phyloP scores from a whole-genome alignment of 2,888 invertebrate genomes.

The Blastobasis lacticolella region DNA sequence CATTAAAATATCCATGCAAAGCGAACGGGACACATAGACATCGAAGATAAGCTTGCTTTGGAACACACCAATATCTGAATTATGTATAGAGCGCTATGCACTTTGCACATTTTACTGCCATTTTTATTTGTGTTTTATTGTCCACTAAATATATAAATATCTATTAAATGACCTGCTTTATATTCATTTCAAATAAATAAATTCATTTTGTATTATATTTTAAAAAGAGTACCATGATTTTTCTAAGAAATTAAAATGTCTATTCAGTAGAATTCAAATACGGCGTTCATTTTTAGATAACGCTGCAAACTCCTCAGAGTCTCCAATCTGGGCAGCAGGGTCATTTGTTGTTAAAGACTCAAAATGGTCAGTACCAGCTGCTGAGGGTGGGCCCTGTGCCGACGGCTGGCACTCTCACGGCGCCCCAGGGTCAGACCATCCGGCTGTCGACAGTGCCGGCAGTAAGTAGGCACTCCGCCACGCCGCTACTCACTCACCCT shows the following conservation, averaged over 20 bases:
- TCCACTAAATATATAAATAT: constrained; percentile 23
- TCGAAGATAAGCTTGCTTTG: too few species aligned
- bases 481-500: constrained; percentile 23
- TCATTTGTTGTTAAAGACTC: constrained; percentile 93
- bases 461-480: constrained; percentile 82
- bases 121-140: constrained; percentile 11
- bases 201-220: constrained; percentile 12
- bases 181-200: constrained; percentile 24
- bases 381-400: constrained; percentile 90
- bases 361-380: constrained; percentile 96
- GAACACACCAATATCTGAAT: too few species aligned
- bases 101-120: constrained; percentile 19
- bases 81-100: background rate
- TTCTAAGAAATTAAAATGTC: background rate
- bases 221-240: background rate
- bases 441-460: constrained; percentile 91
- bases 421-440: constrained; percentile 81
- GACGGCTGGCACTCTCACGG: constrained; percentile 70
- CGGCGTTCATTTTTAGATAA: constrained; percentile 81
- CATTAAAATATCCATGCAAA: too few species aligned
- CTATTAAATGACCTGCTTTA: constrained; percentile 53
- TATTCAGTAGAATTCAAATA: constrained; percentile 44
- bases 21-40: too few species aligned
- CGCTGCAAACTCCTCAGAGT: constrained; percentile 89
- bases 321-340: constrained; percentile 92